Evolutionary conservation across 2,797 vertebrate species (phyloP).

Genomic region (Amblyopsis hoosieri): DNA sequence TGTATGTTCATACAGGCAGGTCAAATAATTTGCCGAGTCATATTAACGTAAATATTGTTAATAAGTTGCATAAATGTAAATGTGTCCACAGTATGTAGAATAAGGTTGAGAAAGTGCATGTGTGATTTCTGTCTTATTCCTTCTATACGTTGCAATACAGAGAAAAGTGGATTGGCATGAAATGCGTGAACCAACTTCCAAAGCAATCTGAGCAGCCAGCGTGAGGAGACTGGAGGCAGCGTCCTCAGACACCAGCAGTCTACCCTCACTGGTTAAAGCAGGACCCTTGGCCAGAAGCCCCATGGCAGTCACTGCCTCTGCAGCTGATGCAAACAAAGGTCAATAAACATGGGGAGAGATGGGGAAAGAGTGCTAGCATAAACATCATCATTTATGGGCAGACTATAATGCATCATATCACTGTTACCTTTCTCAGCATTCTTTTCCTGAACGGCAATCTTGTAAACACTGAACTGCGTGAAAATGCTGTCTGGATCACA

Average conservation of each 20-base stretch:
- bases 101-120: too few species aligned
- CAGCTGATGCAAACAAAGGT: slow-evolving; percentile 73
- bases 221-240: slow-evolving; percentile 79
- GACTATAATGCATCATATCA: slow-evolving; percentile 4
- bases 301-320: slow-evolving; percentile 78
- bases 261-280: slow-evolving; percentile 54
- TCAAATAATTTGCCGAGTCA: too few species aligned
- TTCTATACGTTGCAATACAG: neutral
- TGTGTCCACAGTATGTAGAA: too few species aligned
- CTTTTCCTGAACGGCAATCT: slow-evolving; percentile 84
- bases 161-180: neutral
- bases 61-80: too few species aligned
- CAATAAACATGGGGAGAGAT: slow-evolving; percentile 8
- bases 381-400: neutral
- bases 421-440: slow-evolving; percentile 81
- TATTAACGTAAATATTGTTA: too few species aligned
- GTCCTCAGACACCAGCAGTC: slow-evolving; percentile 63
- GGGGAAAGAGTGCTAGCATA: neutral
- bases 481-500: slow-evolving; percentile 86
- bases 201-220: slow-evolving; percentile 88
- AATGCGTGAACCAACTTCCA: slow-evolving; percentile 79
- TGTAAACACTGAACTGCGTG: slow-evolving; percentile 89
- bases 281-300: slow-evolving; percentile 62
- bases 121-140: too few species aligned
- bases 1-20: too few species aligned